A percentile compares a stretch with the other conserved stretches of the same genome.
These are phyloP conservation scores for Erebia epiphron DNA, from an alignment of 2,888 invertebrate species.

Conservation along the genomic window DNA sequence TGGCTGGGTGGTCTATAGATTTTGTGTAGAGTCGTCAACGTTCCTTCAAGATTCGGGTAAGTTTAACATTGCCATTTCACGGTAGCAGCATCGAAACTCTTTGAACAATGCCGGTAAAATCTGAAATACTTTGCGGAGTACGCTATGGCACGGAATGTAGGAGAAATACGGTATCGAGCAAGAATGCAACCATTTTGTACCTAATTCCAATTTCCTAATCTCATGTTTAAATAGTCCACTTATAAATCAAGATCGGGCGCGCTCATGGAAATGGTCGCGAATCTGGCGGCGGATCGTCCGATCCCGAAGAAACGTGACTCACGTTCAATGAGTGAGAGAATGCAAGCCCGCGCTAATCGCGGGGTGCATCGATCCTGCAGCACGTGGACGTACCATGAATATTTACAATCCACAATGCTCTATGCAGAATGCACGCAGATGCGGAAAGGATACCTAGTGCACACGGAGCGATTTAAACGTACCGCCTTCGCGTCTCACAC, in stretches of 20 bases:
- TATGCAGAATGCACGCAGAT: not conserved
- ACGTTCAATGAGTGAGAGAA: constrained; percentile 40
- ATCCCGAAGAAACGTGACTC: constrained; percentile 40
- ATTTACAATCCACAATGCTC: constrained; percentile 30
- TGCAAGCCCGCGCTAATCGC: constrained; percentile 43
- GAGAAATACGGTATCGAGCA: constrained; percentile 5
- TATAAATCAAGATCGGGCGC: constrained; percentile 30
- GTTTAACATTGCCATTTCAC: not conserved
- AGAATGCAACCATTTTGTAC: constrained; percentile 12
- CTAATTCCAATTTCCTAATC: constrained; percentile 10
- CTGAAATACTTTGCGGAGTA: not conserved
- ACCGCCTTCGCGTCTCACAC: not conserved
- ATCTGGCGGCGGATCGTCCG: constrained; percentile 35
- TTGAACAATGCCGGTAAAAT: not conserved
- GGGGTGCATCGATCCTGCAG: constrained; percentile 42
- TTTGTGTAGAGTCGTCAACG: no score
- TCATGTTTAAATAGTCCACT: constrained; percentile 19
- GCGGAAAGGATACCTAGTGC: not conserved
- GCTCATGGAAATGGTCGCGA: constrained; percentile 36
- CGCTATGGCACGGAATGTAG: not conserved
- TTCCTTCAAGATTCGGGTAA: not conserved
- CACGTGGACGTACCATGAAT: constrained; percentile 35
- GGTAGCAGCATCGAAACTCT: not conserved
- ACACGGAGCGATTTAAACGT: not conserved
- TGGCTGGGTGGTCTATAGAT: no score